Conservation (phyloP, 2,888 invertebrate species). For the Zygogramma bicolorata region DNA sequence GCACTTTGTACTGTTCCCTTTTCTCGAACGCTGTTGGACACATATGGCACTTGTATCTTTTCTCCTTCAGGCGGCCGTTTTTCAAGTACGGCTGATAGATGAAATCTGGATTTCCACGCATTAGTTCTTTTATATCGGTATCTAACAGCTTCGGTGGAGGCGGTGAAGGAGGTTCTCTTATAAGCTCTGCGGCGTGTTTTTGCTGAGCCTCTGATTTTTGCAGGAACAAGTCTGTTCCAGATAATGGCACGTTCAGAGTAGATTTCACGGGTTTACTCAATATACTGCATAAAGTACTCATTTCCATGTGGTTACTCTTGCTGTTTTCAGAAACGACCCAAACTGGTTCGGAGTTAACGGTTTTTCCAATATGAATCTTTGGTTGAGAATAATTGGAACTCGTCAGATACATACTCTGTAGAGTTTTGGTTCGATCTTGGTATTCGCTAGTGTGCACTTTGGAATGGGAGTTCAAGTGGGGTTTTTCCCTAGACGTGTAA, state of each 20-base stretch:
- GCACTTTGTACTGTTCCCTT: constrained; percentile 85
- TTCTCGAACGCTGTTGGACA: constrained; percentile 92
- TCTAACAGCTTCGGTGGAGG: constrained; percentile 68
- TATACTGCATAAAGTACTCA: constrained; percentile 49
- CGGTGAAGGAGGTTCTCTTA: constrained; percentile 21
- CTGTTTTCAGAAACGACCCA: constrained; percentile 67
- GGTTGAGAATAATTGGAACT: constrained; percentile 77
- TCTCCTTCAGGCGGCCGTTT: constrained; percentile 81
- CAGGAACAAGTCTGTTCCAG: constrained; percentile 76
- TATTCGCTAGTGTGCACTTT: constrained; percentile 83
- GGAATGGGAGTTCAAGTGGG: constrained; percentile 77
- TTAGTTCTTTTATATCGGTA: constrained; percentile 76
- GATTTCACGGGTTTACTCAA: constrained; percentile 53
- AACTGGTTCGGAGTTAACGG: constrained; percentile 60
- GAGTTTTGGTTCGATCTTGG: constrained; percentile 79
- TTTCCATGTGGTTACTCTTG: constrained; percentile 43
- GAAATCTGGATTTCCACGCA: constrained; percentile 83
- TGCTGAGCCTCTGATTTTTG: constrained; percentile 72
- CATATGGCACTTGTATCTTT: constrained; percentile 85
- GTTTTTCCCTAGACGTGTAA: constrained; percentile 79
- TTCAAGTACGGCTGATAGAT: constrained; percentile 81
- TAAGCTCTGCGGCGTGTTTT: constrained; percentile 70
- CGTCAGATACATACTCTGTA: constrained; percentile 75
- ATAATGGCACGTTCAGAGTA: constrained; percentile 70
- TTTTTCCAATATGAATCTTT: constrained; percentile 66